Conservation (phyloP, 2,113 vertebrate genomes). For the Lontra canadensis region DNA sequence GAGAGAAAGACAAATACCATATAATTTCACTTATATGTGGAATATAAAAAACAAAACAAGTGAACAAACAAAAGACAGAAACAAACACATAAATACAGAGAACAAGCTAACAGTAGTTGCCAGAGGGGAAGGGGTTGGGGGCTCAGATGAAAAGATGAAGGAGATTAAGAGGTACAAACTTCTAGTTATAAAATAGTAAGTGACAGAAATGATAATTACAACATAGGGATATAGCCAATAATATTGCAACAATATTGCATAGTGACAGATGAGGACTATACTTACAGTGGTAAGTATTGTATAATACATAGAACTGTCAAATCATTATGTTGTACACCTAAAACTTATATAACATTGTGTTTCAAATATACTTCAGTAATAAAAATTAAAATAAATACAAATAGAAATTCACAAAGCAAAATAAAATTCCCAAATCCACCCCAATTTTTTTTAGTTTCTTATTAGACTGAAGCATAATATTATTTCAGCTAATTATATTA, state of each 20-base stretch:
- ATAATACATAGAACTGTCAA: neutral
- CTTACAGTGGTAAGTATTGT: neutral
- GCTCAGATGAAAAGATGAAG: neutral
- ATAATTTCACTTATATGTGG: neutral
- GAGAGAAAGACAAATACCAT: neutral
- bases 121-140: neutral
- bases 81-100: neutral
- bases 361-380: neutral
- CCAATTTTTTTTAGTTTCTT: neutral
- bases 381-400: neutral
- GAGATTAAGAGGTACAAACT: neutral
- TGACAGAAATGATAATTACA: neutral
- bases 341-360: neutral
- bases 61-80: neutral
- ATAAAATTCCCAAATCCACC: neutral
- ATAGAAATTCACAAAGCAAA: neutral
- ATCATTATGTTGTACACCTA: neutral
- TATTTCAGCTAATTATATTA: neutral
- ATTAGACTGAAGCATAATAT: neutral
- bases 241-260: neutral
- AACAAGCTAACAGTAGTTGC: neutral
- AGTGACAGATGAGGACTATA: neutral
- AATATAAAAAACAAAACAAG: neutral
- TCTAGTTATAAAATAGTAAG: neutral
- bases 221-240: neutral